These are phyloP conservation scores for Campopleginae sp. DNA, from an alignment of 2,888 invertebrate species.

Conservation along the genomic window DNA sequence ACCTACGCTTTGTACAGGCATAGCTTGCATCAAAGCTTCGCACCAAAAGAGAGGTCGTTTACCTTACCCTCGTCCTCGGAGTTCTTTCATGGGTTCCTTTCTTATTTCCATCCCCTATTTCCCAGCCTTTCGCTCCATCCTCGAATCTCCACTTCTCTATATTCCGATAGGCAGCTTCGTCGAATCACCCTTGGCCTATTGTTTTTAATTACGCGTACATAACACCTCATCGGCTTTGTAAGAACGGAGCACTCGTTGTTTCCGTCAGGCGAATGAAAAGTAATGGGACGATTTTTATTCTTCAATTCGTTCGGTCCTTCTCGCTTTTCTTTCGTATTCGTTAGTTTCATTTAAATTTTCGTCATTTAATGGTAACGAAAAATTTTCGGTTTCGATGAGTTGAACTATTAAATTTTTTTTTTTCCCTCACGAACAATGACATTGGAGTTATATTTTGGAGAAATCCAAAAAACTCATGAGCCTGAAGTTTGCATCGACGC, in stretches of 20 bases:
- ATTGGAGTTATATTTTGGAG: no score
- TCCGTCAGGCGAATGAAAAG: neutral
- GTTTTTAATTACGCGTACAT: slow-evolving; percentile 5
- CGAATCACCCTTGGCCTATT: neutral
- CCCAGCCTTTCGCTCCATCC: neutral
- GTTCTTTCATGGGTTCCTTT: slow-evolving; percentile 23
- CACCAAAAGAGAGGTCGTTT: slow-evolving; percentile 39
- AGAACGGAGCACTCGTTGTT: neutral
- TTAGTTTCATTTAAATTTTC: neutral
- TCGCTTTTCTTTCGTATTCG: neutral
- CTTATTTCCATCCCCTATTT: slow-evolving; percentile 30
- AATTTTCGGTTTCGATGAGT: neutral
- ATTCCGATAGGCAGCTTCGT: neutral
- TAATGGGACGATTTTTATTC: neutral
- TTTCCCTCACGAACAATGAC: neutral
- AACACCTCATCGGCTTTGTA: slow-evolving; percentile 4
- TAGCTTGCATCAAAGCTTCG: slow-evolving; percentile 40
- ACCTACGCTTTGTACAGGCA: slow-evolving; percentile 43
- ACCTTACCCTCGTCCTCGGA: slow-evolving; percentile 27
- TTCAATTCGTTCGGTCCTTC: neutral
- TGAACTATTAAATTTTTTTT: neutral
- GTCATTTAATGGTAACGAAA: no score
- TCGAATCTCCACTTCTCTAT: neutral
- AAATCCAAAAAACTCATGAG: no score
- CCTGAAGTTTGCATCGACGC: no score